phyloP scores from a whole-genome alignment of 2,113 vertebrate species.

The Corythoichthys haematopterus region DNA sequence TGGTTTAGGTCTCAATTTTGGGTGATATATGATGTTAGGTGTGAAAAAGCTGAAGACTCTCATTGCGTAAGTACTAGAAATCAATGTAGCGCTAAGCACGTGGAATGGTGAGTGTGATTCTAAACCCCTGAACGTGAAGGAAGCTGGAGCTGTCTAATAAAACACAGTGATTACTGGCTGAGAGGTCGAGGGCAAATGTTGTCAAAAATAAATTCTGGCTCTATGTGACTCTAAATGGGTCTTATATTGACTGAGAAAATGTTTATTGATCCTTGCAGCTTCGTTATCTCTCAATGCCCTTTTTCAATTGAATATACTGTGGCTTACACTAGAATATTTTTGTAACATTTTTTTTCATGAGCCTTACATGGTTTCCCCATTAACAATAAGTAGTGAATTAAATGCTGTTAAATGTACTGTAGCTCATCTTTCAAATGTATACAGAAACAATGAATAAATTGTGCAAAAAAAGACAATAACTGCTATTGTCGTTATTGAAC shows the following conservation, averaged over 20 bases:
- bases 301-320: not conserved
- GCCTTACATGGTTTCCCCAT: not conserved
- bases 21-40: conserved; percentile 38
- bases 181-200: conserved; percentile 16
- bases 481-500: too few relatives aligned
- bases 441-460: not conserved
- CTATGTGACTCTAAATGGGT: conserved; percentile 19
- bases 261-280: not conserved
- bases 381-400: not conserved
- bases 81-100: conserved; percentile 41
- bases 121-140: conserved; percentile 27
- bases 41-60: conserved; percentile 31
- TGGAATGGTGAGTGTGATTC: conserved; percentile 17
- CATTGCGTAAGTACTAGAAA: conserved; percentile 29
- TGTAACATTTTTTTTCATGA: not conserved
- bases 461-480: too few relatives aligned
- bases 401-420: too few relatives aligned
- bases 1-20: conserved; percentile 40
- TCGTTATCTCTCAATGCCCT: not conserved
- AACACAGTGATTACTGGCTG: conserved; percentile 38
- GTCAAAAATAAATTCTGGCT: conserved; percentile 30
- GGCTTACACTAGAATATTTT: not conserved
- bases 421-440: not conserved
- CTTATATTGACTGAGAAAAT: conserved; percentile 22
- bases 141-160: conserved; percentile 33